A percentile compares a stretch with the other conserved stretches of the same genome.
Conservation (phyloP, 2,797 vertebrate genomes). For the Phoxinus dragarum region DNA sequence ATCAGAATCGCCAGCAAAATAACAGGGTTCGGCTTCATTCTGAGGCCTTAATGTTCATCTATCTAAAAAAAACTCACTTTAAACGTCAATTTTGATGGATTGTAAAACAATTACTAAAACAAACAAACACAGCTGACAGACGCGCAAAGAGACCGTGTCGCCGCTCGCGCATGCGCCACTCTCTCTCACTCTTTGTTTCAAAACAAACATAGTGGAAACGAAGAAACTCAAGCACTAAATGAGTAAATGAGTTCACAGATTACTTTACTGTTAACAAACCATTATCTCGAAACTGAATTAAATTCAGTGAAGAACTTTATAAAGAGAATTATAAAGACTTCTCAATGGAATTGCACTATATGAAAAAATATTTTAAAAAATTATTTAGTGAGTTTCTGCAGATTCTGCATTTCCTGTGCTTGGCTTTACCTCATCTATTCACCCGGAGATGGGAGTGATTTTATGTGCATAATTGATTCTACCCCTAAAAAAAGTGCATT, state of each 20-base stretch:
- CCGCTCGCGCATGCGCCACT: too few relatives aligned
- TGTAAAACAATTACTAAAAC: too few relatives aligned
- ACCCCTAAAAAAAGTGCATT: constrained; percentile 21
- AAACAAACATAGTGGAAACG: too few relatives aligned
- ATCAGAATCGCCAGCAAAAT: too few relatives aligned
- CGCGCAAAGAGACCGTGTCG: too few relatives aligned
- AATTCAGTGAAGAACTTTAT: neutral
- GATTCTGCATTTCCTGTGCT: neutral
- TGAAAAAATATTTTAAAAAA: neutral
- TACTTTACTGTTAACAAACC: neutral
- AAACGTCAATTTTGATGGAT: too few relatives aligned
- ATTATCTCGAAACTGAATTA: neutral
- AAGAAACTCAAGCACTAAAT: neutral
- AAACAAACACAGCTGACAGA: too few relatives aligned
- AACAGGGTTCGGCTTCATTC: too few relatives aligned
- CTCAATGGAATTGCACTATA: neutral
- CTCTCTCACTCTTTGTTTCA: too few relatives aligned
- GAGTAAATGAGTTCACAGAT: neutral
- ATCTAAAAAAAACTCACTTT: too few relatives aligned
- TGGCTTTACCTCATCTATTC: constrained; percentile 13
- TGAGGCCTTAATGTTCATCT: too few relatives aligned
- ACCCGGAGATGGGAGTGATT: constrained; percentile 13
- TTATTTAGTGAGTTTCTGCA: neutral
- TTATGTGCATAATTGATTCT: constrained; percentile 16
- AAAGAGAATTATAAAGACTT: neutral